Evolutionary conservation across 1,140 invertebrate genomes (phyloP).

Genomic region (Tyrophagus putrescentiae): DNA sequence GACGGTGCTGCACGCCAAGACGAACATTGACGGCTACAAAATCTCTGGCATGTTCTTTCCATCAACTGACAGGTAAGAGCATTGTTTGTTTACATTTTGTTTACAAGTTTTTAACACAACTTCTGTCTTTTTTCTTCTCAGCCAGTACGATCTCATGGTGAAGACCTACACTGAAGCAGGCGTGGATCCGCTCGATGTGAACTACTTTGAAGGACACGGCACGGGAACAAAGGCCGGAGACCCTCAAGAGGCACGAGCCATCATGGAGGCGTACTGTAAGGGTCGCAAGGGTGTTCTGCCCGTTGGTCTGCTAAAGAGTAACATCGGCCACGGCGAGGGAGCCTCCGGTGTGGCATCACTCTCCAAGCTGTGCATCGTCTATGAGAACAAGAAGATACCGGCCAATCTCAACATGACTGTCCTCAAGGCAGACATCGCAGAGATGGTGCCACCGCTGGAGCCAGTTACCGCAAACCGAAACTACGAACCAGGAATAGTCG

Average conservation of each 20-base stretch:
- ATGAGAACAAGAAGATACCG: constrained; percentile 71
- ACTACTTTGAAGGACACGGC: constrained; percentile 87
- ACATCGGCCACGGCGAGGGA: constrained; percentile 93
- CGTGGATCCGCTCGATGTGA: constrained; percentile 59
- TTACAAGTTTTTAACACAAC: too few relatives aligned
- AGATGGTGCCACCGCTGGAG: constrained; percentile 66
- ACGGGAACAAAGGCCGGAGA: constrained; percentile 61
- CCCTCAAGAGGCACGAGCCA: constrained; percentile 63
- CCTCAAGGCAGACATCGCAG: constrained; percentile 74
- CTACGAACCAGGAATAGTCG: constrained; percentile 40
- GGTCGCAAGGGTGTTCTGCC: constrained; percentile 51
- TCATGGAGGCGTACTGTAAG: constrained; percentile 63
- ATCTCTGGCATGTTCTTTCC: constrained; percentile 50
- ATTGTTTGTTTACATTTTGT: too few relatives aligned
- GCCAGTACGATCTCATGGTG: constrained; percentile 66
- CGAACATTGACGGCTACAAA: constrained; percentile 79
- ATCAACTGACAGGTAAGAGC: constrained; percentile 53
- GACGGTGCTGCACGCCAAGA: constrained; percentile 54
- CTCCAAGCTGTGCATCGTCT: constrained; percentile 71
- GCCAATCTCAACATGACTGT: constrained; percentile 70
- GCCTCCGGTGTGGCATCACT: constrained; percentile 72
- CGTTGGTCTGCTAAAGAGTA: constrained; percentile 90
- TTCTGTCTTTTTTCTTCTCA: too few relatives aligned
- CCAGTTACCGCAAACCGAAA: constrained; percentile 32
- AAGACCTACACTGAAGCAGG: constrained; percentile 67